Conservation (phyloP, 2,113 vertebrate genomes). For the Hippotragus niger region DNA sequence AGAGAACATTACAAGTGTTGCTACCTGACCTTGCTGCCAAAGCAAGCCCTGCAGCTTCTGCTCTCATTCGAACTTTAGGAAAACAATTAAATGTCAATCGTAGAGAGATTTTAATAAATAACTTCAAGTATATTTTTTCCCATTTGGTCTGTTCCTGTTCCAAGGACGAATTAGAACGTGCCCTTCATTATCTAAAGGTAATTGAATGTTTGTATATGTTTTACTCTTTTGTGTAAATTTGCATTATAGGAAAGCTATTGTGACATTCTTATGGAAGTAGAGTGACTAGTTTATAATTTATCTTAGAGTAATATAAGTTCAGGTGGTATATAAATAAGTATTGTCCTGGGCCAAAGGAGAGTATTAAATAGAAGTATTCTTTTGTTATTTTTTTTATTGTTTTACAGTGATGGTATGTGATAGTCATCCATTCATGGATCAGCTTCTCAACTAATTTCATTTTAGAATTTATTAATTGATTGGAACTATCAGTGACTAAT, state of each 20-base stretch:
- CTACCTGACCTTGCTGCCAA: conserved; percentile 96
- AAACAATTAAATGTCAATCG: conserved; percentile 95
- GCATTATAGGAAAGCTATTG: not conserved
- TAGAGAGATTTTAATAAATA: conserved; percentile 97
- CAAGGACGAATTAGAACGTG: conserved; percentile 94
- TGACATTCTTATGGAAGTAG: not conserved
- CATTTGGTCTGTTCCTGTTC: conserved; percentile 98
- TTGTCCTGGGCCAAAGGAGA: not conserved
- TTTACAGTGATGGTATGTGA: not conserved
- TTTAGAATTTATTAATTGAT: conserved; percentile 19
- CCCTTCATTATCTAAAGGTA: conserved; percentile 97
- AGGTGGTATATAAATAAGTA: not conserved
- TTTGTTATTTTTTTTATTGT: conserved; percentile 19
- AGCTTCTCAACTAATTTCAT: conserved; percentile 35
- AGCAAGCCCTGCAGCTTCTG: conserved; percentile 92
- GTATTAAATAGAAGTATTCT: conserved; percentile 40
- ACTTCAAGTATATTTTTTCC: conserved; percentile 99
- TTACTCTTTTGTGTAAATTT: conserved; percentile 22
- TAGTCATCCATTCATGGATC: not conserved
- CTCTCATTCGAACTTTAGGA: conserved; percentile 94
- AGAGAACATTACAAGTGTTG: conserved; percentile 95
- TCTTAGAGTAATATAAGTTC: not conserved
- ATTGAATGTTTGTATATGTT: conserved; percentile 33
- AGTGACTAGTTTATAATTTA: not conserved
- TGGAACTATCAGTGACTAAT: not conserved